These are phyloP conservation scores for Meganola albula DNA, from an alignment of 2,888 invertebrate species.

Conservation along the genomic window DNA sequence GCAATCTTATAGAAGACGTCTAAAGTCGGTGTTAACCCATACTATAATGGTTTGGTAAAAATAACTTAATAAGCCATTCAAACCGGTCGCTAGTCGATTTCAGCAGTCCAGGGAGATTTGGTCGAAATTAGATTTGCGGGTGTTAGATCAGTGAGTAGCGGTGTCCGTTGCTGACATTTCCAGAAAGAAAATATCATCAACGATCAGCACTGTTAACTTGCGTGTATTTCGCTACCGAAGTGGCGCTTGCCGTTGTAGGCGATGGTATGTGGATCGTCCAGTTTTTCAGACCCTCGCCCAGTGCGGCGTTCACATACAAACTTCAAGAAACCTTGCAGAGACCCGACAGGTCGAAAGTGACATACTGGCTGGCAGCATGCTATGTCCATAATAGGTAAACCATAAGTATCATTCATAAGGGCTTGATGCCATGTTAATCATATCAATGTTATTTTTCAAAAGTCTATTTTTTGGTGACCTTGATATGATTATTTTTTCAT, in stretches of 20 bases:
- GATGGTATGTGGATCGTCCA: conserved; percentile 78
- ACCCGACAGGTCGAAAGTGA: conserved; percentile 68
- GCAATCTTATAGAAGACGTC: conserved; percentile 59
- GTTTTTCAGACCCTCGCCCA: conserved; percentile 77
- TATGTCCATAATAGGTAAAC: conserved; percentile 73
- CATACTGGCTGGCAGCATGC: conserved; percentile 71
- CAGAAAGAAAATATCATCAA: conserved; percentile 68
- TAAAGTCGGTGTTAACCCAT: conserved; percentile 43
- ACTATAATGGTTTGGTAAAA: conserved; percentile 15
- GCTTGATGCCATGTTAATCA: conserved; percentile 56
- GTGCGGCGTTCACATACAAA: conserved; percentile 68
- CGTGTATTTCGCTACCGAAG: conserved; percentile 57
- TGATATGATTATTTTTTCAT: conserved; percentile 60
- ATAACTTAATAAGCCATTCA: conserved; percentile 4
- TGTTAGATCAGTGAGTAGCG: conserved; percentile 56
- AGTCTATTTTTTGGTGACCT: conserved; percentile 34
- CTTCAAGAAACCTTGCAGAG: conserved; percentile 61
- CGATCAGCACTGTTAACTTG: conserved; percentile 65
- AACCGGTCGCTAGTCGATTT: conserved; percentile 40
- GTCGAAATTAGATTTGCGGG: conserved; percentile 41
- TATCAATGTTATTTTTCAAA: conserved; percentile 45
- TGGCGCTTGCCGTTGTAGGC: conserved; percentile 72
- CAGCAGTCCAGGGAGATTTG: conserved; percentile 54
- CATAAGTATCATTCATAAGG: conserved; percentile 77
- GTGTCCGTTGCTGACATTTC: conserved; percentile 75